Conservation (phyloP, 1,140 invertebrate species). For the Cephus cinctus region DNA sequence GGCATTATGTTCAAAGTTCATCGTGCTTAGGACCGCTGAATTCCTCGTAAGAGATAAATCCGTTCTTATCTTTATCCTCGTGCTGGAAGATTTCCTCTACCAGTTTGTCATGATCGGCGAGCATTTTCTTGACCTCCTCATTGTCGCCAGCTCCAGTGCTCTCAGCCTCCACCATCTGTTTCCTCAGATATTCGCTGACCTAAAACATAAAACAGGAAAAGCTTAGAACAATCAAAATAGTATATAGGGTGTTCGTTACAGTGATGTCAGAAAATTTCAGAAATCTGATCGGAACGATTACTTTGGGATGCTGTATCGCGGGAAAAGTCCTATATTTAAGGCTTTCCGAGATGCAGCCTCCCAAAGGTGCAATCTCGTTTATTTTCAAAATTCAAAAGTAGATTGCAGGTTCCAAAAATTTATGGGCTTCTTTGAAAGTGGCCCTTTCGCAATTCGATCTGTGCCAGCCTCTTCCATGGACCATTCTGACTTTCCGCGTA, state of each 20-base stretch:
- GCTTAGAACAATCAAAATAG: slow-evolving; percentile 5
- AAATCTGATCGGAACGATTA: neutral
- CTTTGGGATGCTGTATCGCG: neutral
- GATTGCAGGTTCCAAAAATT: too few relatives aligned
- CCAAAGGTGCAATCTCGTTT: too few relatives aligned
- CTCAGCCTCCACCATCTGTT: slow-evolving; percentile 82
- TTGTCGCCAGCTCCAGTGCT: slow-evolving; percentile 60
- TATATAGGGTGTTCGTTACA: neutral
- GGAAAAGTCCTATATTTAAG: too few relatives aligned
- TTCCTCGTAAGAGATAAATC: slow-evolving; percentile 92
- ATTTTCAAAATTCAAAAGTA: too few relatives aligned
- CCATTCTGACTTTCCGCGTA: too few relatives aligned
- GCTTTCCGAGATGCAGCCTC: too few relatives aligned
- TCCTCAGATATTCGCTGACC: slow-evolving; percentile 88
- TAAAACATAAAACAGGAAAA: slow-evolving; percentile 45
- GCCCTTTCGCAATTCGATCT: too few relatives aligned
- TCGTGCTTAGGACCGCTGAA: slow-evolving; percentile 97
- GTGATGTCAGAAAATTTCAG: neutral
- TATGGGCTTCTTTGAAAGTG: too few relatives aligned
- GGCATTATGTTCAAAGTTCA: slow-evolving; percentile 91
- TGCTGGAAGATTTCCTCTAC: slow-evolving; percentile 97
- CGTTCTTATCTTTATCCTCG: slow-evolving; percentile 94
- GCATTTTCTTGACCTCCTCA: slow-evolving; percentile 81
- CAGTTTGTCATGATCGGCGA: slow-evolving; percentile 88
- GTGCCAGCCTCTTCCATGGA: too few relatives aligned